These are phyloP conservation scores for Ceuthmochares aereus DNA, from an alignment of 2,113 vertebrate genomes.

Conservation along the genomic window DNA sequence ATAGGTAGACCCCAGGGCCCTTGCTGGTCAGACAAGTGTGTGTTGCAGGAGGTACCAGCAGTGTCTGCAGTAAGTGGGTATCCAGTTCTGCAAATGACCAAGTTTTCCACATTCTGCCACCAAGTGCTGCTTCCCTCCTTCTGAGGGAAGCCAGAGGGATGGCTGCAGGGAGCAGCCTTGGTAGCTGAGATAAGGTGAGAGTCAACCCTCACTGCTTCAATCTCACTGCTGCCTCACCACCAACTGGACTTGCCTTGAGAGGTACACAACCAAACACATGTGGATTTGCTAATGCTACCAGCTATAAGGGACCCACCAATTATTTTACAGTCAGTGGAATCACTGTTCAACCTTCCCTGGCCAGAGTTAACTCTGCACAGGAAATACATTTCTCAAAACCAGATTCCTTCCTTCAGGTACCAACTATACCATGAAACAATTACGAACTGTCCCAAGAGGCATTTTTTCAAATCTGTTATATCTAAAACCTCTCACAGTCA, in stretches of 20 bases:
- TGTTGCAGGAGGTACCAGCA: background rate
- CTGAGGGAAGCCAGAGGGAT: background rate
- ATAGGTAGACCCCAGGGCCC: background rate
- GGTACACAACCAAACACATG: background rate
- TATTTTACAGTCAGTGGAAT: background rate
- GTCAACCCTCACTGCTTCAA: background rate
- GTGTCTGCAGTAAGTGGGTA: background rate
- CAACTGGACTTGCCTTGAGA: background rate
- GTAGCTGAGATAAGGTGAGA: fast-evolving
- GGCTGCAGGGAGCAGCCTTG: background rate
- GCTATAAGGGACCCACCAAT: background rate
- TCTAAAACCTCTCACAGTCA: background rate
- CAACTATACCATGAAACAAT: background rate
- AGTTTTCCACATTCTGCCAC: fast-evolving
- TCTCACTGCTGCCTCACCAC: background rate
- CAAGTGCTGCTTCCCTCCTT: background rate
- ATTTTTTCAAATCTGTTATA: background rate
- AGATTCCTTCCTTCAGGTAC: background rate
- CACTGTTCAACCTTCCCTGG: background rate
- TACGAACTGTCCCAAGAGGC: background rate
- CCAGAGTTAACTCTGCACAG: background rate
- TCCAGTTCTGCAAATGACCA: fast-evolving
- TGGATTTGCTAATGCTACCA: background rate
- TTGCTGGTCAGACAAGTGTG: fast-evolving
- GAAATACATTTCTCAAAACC: slow-evolving; percentile 3